These are phyloP conservation scores for Thyatira batis DNA, from an alignment of 2,888 invertebrate genomes.

Conservation along the genomic window DNA sequence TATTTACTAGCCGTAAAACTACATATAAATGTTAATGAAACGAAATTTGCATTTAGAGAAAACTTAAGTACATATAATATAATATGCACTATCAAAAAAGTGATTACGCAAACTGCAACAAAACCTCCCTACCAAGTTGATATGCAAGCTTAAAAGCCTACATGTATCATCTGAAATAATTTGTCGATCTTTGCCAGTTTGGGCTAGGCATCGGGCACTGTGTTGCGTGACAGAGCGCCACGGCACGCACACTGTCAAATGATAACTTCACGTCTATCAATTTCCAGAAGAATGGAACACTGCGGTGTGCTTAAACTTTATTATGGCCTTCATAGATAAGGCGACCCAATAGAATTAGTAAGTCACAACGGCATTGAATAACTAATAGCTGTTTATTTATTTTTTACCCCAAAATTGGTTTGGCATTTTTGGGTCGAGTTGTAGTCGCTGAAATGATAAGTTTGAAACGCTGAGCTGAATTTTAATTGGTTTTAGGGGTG, in stretches of 20 bases:
- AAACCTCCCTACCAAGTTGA: too few relatives aligned
- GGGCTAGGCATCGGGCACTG: conserved; percentile 56
- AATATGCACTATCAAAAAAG: too few relatives aligned
- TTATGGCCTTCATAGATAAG: conserved; percentile 68
- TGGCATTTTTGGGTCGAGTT: conserved; percentile 26
- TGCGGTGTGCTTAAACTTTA: conserved; percentile 53
- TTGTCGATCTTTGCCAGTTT: conserved; percentile 50
- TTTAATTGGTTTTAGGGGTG: not conserved
- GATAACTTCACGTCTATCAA: conserved; percentile 81
- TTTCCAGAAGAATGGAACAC: conserved; percentile 71
- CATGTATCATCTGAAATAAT: conserved; percentile 9
- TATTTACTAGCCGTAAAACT: too few relatives aligned
- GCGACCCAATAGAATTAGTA: conserved; percentile 54
- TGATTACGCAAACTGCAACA: too few relatives aligned
- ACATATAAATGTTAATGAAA: too few relatives aligned
- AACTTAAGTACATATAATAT: too few relatives aligned
- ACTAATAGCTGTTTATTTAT: conserved; percentile 43
- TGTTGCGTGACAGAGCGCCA: conserved; percentile 70
- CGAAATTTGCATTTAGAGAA: too few relatives aligned
- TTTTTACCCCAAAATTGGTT: conserved; percentile 27
- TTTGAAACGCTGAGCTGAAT: not conserved
- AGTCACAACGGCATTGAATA: conserved; percentile 42
- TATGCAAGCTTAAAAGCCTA: not conserved
- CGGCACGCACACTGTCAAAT: conserved; percentile 80
- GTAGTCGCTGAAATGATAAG: not conserved